Percentiles rank a stretch among this genome's conserved stretches.
Evolutionary conservation across 2,888 invertebrate genomes (phyloP).

Genomic region (Fragum sueziense): DNA sequence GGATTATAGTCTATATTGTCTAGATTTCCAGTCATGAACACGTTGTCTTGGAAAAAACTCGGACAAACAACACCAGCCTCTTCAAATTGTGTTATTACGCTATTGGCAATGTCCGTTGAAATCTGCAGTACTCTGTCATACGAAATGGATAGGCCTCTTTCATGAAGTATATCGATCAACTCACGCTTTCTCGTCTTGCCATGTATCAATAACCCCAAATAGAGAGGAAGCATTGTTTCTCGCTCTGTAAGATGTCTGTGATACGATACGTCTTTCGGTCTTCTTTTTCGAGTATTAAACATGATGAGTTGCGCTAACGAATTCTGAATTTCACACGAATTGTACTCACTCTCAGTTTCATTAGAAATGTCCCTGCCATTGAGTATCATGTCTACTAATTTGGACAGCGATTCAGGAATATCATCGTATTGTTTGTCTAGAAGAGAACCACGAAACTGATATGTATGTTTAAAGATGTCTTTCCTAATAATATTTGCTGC

Average conservation of each 20-base stretch:
- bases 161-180: neutral
- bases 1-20: constrained; percentile 1
- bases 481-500: no score
- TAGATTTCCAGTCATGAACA: neutral
- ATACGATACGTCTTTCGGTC: neutral
- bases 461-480: no score
- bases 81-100: neutral
- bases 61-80: neutral
- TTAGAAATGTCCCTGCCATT: no score
- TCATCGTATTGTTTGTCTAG: no score
- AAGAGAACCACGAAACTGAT: no score
- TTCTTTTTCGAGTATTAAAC: neutral
- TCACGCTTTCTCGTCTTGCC: neutral
- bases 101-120: neutral
- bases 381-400: no score
- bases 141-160: neutral
- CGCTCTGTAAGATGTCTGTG: neutral
- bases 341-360: no score
- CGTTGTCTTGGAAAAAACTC: neutral
- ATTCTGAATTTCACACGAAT: no score
- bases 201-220: constrained; percentile 6
- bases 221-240: neutral
- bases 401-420: no score
- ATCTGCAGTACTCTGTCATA: neutral
- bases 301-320: no score